These are phyloP conservation scores for Microctonus brassicae DNA, from an alignment of 2,888 invertebrate species.

Conservation along the genomic window DNA sequence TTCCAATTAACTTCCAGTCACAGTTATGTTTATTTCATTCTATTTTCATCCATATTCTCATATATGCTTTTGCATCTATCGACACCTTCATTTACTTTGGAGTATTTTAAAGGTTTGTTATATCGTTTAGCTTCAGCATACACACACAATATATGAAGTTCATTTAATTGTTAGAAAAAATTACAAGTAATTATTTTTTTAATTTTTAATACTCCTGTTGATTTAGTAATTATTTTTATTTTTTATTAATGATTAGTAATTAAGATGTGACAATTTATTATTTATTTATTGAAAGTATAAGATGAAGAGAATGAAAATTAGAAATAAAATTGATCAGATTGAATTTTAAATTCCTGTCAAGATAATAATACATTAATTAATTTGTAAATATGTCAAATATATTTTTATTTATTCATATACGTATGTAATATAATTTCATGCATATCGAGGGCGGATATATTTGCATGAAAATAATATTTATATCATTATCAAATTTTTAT, in stretches of 20 bases:
- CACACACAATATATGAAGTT: too few species aligned
- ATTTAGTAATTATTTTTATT: neutral
- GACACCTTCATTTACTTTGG: conserved; percentile 13
- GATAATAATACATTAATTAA: conserved; percentile 31
- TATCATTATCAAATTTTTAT: neutral
- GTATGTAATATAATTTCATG: neutral
- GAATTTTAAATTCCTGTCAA: conserved; percentile 9
- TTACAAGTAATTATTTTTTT: neutral
- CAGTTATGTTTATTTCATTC: conserved; percentile 34
- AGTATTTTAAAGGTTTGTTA: neutral
- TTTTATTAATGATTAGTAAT: too few species aligned
- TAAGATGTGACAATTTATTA: neutral
- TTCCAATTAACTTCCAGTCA: conserved; percentile 48
- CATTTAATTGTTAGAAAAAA: conserved; percentile 5
- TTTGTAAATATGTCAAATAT: conserved; percentile 44
- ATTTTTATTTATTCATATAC: conserved; percentile 13
- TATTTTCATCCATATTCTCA: neutral
- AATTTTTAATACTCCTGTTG: neutral
- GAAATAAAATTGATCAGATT: neutral
- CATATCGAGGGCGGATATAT: conserved; percentile 5
- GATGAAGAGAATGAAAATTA: neutral
- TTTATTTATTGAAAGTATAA: neutral
- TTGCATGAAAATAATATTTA: conserved; percentile 20
- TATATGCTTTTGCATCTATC: neutral
- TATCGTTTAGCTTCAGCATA: too few species aligned